These are phyloP conservation scores for Cardiocondyla obscurior DNA, from an alignment of 1,140 invertebrate genomes.

Conservation along the genomic window DNA sequence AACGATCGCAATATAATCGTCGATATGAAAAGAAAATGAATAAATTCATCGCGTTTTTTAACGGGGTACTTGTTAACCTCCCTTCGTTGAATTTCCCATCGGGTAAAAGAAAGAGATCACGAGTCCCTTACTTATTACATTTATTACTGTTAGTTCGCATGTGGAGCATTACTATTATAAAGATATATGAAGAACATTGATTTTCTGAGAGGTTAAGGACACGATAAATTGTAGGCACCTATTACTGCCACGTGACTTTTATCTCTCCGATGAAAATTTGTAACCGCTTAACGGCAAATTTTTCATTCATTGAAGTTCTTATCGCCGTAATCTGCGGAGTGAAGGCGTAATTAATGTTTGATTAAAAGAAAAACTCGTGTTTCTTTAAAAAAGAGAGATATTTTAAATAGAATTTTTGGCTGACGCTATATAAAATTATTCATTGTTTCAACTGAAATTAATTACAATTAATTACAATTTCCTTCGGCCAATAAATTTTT, in stretches of 20 bases:
- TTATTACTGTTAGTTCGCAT: background rate
- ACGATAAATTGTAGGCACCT: conserved; percentile 52
- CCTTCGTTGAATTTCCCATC: no score
- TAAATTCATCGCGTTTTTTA: background rate
- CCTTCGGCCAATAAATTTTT: conserved; percentile 44
- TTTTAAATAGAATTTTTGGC: background rate
- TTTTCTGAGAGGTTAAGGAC: conserved; percentile 76
- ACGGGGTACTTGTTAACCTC: no score
- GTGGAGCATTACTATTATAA: background rate
- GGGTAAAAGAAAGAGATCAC: background rate
- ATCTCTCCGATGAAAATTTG: background rate
- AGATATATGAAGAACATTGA: conserved; percentile 70
- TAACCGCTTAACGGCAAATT: background rate
- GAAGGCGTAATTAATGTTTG: background rate
- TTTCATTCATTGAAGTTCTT: background rate
- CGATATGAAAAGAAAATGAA: background rate
- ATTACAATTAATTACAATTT: background rate
- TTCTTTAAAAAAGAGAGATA: no score
- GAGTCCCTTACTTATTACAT: background rate
- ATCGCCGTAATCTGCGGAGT: background rate
- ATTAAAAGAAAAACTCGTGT: background rate
- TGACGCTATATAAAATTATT: background rate
- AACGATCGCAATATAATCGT: background rate
- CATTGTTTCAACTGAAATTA: background rate
- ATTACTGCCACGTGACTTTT: conserved; percentile 61